A percentile compares a stretch with the other conserved stretches of the same genome.
phyloP scores from a whole-genome alignment of 2,888 invertebrate genomes.

The Cheiracanthium punctorium region DNA sequence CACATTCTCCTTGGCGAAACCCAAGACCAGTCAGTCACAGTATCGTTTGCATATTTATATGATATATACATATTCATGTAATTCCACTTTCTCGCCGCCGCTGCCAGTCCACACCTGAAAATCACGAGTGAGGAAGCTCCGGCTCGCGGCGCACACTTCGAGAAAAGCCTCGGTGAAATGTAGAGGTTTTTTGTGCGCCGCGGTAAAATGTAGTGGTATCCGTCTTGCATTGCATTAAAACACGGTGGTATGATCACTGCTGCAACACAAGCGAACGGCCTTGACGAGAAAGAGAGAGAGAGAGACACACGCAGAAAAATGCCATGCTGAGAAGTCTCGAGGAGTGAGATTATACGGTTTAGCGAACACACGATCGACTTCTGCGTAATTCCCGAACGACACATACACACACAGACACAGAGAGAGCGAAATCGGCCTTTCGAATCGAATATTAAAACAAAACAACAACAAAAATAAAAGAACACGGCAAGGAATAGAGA shows the following conservation, averaged over 20 bases:
- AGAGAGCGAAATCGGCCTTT: too few species aligned
- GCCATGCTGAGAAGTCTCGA: not conserved
- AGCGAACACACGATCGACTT: conserved; percentile 12
- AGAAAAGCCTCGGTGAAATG: conserved; percentile 44
- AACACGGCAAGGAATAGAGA: not conserved
- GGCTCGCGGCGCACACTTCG: conserved; percentile 34
- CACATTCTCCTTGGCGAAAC: too few species aligned
- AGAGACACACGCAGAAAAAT: too few species aligned
- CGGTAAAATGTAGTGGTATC: conserved; percentile 58
- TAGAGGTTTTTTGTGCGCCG: conserved; percentile 53
- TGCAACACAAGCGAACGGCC: conserved; percentile 28
- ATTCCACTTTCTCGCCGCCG: too few species aligned
- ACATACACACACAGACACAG: not conserved
- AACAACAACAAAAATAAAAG: too few species aligned
- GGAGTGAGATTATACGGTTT: conserved; percentile 9
- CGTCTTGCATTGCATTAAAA: conserved; percentile 39
- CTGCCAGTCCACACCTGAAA: conserved; percentile 39
- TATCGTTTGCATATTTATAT: too few species aligned
- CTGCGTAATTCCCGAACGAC: conserved; percentile 13
- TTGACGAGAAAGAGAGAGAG: too few species aligned
- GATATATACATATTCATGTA: too few species aligned
- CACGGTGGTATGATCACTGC: conserved; percentile 41
- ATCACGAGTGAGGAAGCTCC: conserved; percentile 24
- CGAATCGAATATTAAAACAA: not conserved
- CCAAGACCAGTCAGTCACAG: too few species aligned